Evolutionary conservation across 1,140 invertebrate genomes (phyloP).

Genomic region (Gonatopus flavifemur): DNA sequence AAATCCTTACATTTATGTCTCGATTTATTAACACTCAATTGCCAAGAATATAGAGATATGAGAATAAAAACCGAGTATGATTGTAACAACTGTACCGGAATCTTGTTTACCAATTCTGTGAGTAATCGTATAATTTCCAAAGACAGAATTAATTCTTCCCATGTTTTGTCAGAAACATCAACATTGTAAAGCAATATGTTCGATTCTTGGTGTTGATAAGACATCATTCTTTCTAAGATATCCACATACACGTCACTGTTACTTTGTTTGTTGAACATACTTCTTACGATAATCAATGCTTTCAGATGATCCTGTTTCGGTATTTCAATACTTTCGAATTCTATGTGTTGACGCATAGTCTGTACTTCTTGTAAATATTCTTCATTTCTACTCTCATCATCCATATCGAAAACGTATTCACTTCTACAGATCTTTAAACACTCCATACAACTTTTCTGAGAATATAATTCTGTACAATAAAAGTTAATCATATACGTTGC

Average conservation of each 20-base stretch:
- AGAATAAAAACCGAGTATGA: constrained; percentile 69
- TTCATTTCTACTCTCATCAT: constrained; percentile 3
- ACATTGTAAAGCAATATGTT: constrained; percentile 38
- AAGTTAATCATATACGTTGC: constrained; percentile 20
- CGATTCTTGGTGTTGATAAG: constrained; percentile 25
- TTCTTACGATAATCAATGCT: constrained; percentile 27
- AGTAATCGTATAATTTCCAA: constrained; percentile 52
- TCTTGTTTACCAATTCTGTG: constrained; percentile 35
- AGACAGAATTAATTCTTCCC: constrained; percentile 42
- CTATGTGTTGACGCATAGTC: constrained; percentile 19
- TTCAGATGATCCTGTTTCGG: constrained; percentile 14
- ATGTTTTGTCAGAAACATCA: constrained; percentile 39
- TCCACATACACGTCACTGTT: neutral
- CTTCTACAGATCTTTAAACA: constrained; percentile 10
- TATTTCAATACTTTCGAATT: constrained; percentile 5
- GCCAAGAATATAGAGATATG: constrained; percentile 67
- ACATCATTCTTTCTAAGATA: constrained; percentile 33
- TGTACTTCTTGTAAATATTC: constrained; percentile 18
- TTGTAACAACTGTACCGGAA: constrained; percentile 50
- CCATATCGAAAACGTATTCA: neutral
- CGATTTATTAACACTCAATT: constrained; percentile 55
- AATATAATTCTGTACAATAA: constrained; percentile 15
- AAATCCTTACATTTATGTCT: constrained; percentile 46
- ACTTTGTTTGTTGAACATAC: constrained; percentile 8
- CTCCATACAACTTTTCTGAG: neutral